phyloP scores from a whole-genome alignment of 2,113 vertebrate species.

The Bolborhynchus lineola region DNA sequence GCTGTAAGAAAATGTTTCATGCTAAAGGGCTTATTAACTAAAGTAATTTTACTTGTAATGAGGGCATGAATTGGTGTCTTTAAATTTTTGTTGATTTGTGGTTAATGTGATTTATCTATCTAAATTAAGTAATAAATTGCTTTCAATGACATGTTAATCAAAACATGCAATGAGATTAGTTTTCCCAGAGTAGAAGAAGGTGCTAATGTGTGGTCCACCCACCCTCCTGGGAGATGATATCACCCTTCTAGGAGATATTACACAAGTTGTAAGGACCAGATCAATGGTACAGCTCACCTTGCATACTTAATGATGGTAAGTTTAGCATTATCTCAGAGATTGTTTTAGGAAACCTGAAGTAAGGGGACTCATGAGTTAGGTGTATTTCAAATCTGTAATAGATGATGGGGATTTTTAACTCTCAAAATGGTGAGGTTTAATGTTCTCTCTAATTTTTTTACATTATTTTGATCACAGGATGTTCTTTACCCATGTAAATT shows the following conservation, averaged over 20 bases:
- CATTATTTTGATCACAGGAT: neutral
- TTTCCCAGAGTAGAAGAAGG: neutral
- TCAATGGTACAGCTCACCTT: accelerated
- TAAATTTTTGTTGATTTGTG: neutral
- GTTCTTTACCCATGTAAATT: accelerated
- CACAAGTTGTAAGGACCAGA: neutral
- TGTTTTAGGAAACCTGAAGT: neutral
- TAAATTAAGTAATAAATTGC: constrained; percentile 28
- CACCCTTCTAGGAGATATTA: too few relatives aligned
- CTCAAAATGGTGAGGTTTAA: neutral
- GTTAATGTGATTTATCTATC: neutral
- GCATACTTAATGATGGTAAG: neutral
- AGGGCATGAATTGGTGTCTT: neutral
- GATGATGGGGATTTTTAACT: neutral
- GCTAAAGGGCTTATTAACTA: neutral
- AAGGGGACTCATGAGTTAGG: accelerated
- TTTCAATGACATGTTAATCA: constrained; percentile 10
- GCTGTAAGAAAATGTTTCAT: neutral
- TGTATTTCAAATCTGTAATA: neutral
- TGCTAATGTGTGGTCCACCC: neutral
- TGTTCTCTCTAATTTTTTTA: neutral
- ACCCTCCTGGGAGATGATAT: neutral
- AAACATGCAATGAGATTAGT: neutral
- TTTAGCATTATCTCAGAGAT: neutral
- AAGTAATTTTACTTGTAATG: neutral